Conservation (phyloP, 2,797 vertebrate species). For the Pagetopsis macropterus region DNA sequence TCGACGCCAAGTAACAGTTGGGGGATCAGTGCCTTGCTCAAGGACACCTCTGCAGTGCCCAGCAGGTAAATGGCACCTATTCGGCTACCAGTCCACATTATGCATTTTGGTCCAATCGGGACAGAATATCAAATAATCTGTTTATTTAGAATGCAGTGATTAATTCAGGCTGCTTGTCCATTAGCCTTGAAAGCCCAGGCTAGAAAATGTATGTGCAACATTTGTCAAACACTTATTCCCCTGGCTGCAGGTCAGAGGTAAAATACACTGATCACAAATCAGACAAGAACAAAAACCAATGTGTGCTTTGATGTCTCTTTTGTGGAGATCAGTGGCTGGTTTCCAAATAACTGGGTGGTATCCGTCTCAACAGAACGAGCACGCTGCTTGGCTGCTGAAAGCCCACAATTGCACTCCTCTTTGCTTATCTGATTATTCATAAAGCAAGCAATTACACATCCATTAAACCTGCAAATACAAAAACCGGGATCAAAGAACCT, state of each 20-base stretch:
- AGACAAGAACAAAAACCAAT: slow-evolving; percentile 3
- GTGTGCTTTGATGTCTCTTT: slow-evolving; percentile 33
- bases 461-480: slow-evolving; percentile 72
- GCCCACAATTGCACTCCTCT: slow-evolving; percentile 73
- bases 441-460: slow-evolving; percentile 73
- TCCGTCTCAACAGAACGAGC: slow-evolving; percentile 61
- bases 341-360: slow-evolving; percentile 63
- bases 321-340: slow-evolving; percentile 23
- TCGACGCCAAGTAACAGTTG: too few relatives aligned
- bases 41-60: too few relatives aligned
- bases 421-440: slow-evolving; percentile 69
- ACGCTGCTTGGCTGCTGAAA: slow-evolving; percentile 60
- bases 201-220: slow-evolving; percentile 10
- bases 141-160: too few relatives aligned
- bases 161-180: not conserved
- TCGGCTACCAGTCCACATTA: too few relatives aligned
- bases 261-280: slow-evolving; percentile 31
- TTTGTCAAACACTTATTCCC: slow-evolving; percentile 5
- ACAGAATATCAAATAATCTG: not conserved
- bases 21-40: too few relatives aligned
- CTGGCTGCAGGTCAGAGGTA: slow-evolving; percentile 43
- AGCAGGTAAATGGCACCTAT: too few relatives aligned
- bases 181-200: not conserved
- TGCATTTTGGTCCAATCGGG: not conserved
- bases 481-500: slow-evolving; percentile 54